Evolutionary conservation across 2,797 vertebrate genomes (phyloP), one percentile per base, ranked within the genome.

Genomic region (Gobio occitaniae): DNA sequence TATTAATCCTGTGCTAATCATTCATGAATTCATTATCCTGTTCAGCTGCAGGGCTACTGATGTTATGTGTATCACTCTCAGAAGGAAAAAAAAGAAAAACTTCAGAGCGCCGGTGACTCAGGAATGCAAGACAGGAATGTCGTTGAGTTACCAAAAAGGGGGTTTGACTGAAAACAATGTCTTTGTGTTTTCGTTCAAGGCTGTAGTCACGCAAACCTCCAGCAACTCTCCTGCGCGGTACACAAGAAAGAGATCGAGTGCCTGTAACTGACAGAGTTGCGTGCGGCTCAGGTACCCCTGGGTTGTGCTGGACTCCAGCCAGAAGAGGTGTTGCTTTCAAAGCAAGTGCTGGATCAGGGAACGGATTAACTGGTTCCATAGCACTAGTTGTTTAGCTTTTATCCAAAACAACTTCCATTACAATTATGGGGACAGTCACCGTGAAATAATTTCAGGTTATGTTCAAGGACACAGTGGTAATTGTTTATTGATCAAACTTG

Each of bases 91-190:
- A 21, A 21, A 12, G 3, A 56, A 36, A 86, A 0, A 87, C 91
- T 93, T 92, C 89, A 93, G 88, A 90, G 87, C 93, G 94, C 94
- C 87, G 84, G 91, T 85, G 95, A 93, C 93, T 95, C 91, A 94
- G 95, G 96, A 97, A 97, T 96, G 95, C 0, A 89, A 95, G 94
- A 89, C 93, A 95, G 96, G 96, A 96, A 96, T 96, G 96, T 92
- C 83, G 94, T 88, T 92, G 92, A 95, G 94, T 95, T 93, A 91
- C 93, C 91, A 94, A 95, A 93, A 96, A 95, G 93, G 93, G 92
- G 82, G 90, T 93, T 94, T 94, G 94, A 95, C 92, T 88, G 91
- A 94, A 94, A 93, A 95, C 95, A 94, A 93, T 92, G 94, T 93
- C 94, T 95, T 94, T 94, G 95, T 95, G 95, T 96, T 95, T 94